These are phyloP conservation scores for Acanthochromis polyacanthus DNA, from an alignment of 2,113 vertebrate genomes.

Conservation along the genomic window DNA sequence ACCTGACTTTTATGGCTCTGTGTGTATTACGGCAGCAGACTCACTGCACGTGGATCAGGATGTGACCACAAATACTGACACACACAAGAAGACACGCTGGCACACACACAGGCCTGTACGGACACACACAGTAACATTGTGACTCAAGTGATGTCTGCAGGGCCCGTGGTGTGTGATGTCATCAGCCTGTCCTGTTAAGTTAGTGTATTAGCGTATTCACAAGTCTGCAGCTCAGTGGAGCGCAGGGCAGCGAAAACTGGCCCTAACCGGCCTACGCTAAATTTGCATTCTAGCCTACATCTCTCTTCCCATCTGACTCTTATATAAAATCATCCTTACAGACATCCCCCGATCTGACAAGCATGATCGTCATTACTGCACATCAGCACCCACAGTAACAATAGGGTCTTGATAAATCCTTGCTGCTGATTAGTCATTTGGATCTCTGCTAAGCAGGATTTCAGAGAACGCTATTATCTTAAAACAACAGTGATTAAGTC, in stretches of 20 bases:
- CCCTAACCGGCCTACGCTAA: slow-evolving; percentile 68
- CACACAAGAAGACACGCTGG: slow-evolving; percentile 30
- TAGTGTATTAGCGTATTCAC: slow-evolving; percentile 76
- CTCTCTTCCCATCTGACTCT: slow-evolving; percentile 69
- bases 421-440: slow-evolving; percentile 41
- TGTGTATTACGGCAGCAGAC: slow-evolving; percentile 37
- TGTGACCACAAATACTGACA: slow-evolving; percentile 31
- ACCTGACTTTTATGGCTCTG: slow-evolving; percentile 41
- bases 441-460: slow-evolving; percentile 37
- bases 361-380: slow-evolving; percentile 35
- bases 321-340: slow-evolving; percentile 71
- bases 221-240: slow-evolving; percentile 76
- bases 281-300: slow-evolving; percentile 80
- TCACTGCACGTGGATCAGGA: too few relatives aligned
- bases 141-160: slow-evolving; percentile 73
- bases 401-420: slow-evolving; percentile 14
- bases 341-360: slow-evolving; percentile 45
- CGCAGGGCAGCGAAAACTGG: slow-evolving; percentile 73
- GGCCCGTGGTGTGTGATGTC: slow-evolving; percentile 79
- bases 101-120: slow-evolving; percentile 31
- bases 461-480: slow-evolving; percentile 29
- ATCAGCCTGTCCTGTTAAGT: slow-evolving; percentile 83
- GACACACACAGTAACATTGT: slow-evolving; percentile 56
- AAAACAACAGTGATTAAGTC: slow-evolving; percentile 46
- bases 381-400: slow-evolving; percentile 44